Percentiles rank a stretch among this genome's conserved stretches.
Evolutionary conservation across 2,888 invertebrate species (phyloP).

Genomic region (Helobdella robusta): DNA sequence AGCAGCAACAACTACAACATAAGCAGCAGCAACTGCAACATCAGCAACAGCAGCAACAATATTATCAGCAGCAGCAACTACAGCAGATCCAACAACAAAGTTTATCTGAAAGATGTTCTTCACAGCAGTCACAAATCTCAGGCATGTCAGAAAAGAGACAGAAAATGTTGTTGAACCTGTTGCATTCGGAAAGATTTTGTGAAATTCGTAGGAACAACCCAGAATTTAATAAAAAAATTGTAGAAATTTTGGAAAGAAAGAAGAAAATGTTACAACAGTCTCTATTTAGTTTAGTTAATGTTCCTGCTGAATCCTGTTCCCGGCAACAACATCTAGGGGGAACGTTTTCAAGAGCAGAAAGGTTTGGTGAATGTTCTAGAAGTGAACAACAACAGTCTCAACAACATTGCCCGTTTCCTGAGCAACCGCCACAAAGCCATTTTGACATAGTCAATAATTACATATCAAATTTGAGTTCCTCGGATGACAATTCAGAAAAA

Average conservation of each 20-base stretch:
- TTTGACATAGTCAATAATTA: no score
- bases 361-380: no score
- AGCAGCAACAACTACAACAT: no score
- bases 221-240: constrained; percentile 14
- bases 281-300: no score
- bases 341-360: no score
- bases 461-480: no score
- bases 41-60: not conserved
- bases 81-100: not conserved
- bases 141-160: constrained; percentile 13
- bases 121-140: not conserved
- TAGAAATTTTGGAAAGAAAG: constrained; percentile 21
- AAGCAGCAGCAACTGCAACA: not conserved
- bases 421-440: no score
- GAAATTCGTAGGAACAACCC: constrained; percentile 18
- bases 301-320: no score
- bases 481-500: no score
- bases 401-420: no score
- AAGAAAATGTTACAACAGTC: constrained; percentile 15
- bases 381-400: no score
- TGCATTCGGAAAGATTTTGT: constrained; percentile 21
- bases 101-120: not conserved
- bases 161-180: constrained; percentile 4
- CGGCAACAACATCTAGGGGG: no score
- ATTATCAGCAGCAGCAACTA: not conserved